Evolutionary conservation across 2,797 vertebrate species (phyloP).

Genomic region (Typhlichthys subterraneus): DNA sequence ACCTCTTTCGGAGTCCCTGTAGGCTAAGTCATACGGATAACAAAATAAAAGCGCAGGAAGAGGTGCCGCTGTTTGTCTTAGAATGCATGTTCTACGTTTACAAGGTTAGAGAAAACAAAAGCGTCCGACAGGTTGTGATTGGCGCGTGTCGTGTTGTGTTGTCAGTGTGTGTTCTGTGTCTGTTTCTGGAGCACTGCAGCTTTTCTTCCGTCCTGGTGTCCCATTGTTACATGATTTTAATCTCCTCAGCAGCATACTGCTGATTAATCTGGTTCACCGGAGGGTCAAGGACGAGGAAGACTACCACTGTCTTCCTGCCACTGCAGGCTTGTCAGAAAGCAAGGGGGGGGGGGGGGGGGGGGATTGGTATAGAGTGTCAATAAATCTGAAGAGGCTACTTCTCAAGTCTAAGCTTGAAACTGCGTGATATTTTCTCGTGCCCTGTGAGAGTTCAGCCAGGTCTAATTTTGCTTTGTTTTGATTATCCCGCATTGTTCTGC

Average conservation of each 20-base stretch:
- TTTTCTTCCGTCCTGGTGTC: constrained; percentile 29
- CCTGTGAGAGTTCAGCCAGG: not conserved
- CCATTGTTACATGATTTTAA: constrained; percentile 69
- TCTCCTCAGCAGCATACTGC: constrained; percentile 63
- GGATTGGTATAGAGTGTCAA: constrained; percentile 17
- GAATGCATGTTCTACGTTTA: constrained; percentile 21
- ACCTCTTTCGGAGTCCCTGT: too few relatives aligned
- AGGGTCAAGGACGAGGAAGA: constrained; percentile 75
- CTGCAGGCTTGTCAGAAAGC: constrained; percentile 31
- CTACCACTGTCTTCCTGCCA: constrained; percentile 44
- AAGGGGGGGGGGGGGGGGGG: too few relatives aligned
- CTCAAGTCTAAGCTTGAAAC: constrained; percentile 12
- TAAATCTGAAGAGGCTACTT: constrained; percentile 40
- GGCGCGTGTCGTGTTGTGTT: constrained; percentile 3
- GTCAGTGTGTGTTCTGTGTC: constrained; percentile 12
- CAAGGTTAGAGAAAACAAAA: constrained; percentile 23
- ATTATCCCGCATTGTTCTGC: constrained; percentile 5
- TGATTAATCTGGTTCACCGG: constrained; percentile 72
- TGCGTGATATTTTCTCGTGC: constrained; percentile 3
- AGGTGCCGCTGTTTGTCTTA: constrained; percentile 11
- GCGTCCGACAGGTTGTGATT: constrained; percentile 30
- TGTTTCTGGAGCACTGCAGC: constrained; percentile 26
- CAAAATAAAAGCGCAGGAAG: not conserved
- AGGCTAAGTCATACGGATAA: too few relatives aligned
- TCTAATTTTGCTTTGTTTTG: not conserved